Evolutionary conservation across 2,113 vertebrate genomes (phyloP), one percentile per base, ranked within the genome.

Genomic region (Malurus melanocephalus): DNA sequence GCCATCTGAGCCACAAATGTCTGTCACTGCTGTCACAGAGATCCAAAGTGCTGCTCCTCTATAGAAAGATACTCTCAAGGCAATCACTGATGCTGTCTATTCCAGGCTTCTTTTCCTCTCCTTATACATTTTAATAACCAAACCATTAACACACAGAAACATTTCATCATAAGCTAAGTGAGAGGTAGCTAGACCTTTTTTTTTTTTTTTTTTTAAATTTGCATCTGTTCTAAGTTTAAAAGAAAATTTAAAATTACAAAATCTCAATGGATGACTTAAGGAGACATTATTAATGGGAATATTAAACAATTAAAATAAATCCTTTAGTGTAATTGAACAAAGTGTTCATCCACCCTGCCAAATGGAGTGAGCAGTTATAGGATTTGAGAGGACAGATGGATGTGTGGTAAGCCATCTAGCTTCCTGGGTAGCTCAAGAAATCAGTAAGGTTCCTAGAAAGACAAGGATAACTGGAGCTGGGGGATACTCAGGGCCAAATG

Each of bases 231-330:
- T 92, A 91, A 89, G 35, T 90, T 96, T 96, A 87, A 94, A 94
- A 96, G 90, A 77, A 65, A 81, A 93, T 94, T 96, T 96, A 95
- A 90, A 91, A 77, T 89, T 93, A 91, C 52, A 76, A 81, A 91
- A 91, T 88, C 73, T 76, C 48, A 83, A 91, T 64, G 88, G 86
- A 94, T 93, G 35, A 92, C 80, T 97, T 93, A 92, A 94, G 67
- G 52, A 86, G 81, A 89, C 52, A 42, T 93, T 95, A 93, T 95
- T 95, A 95, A 96, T 92, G 75, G 79, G 90, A 92, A 87, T 95
- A 95, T 93, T 92, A 95, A 93, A 93, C 87, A 95, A 96, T 95
- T 96, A 93, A 94, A 95, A 93, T 80, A 51, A 92, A 88, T 90
- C 75, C 46, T 76, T 89, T 87, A 93, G 87, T 80, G 33, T 87